Evolutionary conservation across 2,797 vertebrate genomes (phyloP), one percentile per base, ranked within the genome.

Genomic region (Tangara arthus): DNA sequence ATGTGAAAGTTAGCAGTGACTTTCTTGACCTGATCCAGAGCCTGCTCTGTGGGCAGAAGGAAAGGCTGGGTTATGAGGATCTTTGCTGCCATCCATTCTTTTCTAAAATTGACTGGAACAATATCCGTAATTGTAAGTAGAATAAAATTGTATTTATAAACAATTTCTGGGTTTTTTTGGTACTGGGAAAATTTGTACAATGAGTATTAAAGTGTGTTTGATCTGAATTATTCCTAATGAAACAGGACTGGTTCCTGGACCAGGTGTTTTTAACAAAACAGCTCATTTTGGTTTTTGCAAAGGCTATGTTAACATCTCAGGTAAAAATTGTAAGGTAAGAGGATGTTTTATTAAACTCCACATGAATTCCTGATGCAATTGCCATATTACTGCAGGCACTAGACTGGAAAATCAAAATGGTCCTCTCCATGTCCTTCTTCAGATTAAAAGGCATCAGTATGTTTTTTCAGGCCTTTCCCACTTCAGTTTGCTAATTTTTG

Each of bases 61-160:
- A 99, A 90, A 98, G 99, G 28, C 96, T 99, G 82, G 98, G 97
- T 90, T 99, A 98, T 83, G 98, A 99, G 94, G 98, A 98, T 87
- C 98, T 99, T 79, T 98, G 98, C 90, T 99, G 99, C 94, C 99
- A 99, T 96, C 95, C 98, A 12, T 99, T 99, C 97, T 99, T 99
- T 97, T 98, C 98, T 57, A 98, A 87, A 59, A 95, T 98, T 4
- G 98, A 99, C 97, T 99, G 99, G 99, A 98, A 97, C 91, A 97
- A 98, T 96, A 98, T 99, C 69, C 98, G 97, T 96, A 98, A 98
- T 93, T 98, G 99, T 99, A 94, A 99, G 98, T 98, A 97, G 70
- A 80, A 15, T n/a, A 8, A 42, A 9, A 13, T 21, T 76, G 24
- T 32, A 28, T 82, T 83, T 89, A 35, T 42, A 63, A 78, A 57